Base-by-base conservation (phyloP, 2,888 invertebrate species). In the Bombyx huttoni region DNA sequence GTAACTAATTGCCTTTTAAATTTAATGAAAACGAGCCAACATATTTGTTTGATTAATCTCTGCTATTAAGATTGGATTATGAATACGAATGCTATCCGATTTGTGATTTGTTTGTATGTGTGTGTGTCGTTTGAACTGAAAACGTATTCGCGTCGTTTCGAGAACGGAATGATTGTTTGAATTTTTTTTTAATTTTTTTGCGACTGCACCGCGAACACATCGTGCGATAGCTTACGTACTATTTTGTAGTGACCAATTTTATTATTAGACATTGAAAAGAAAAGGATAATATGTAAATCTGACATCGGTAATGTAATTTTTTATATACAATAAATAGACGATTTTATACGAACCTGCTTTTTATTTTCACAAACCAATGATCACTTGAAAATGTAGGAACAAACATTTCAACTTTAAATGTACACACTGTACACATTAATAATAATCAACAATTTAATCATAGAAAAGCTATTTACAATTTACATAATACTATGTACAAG, bases 191-290 rank as follows among this genome's bases (percentile, higher is more conserved):
- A 74, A 76, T 8, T 40, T 40, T 40, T 78, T 74, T 70, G 73
- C 72, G 70, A 70, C 65, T 69, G 75, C 71, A 79, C 82, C 78
- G 81, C 81, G 79, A 75, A 70, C 73, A 69, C 75, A 75, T 70
- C 70, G 77, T 81, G 78, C 81, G 79, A 78, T 81, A 79, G 86
- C 86, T 87, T 86, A 71, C 75, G 79, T 73, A 86, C 81, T 86
- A 86, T 83, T 86, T 87, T 84, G 87, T 87, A 88, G 87, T 83
- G 86, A 88, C 87, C 87, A 88, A 88, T 86, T 87, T 84, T 86
- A 83, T 78, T 73, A 76, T 77, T 84, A 84, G 81, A 70, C 75
- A 81, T 73, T 62, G 67, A 69, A 74, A 78, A 76, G 62, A 68
- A 68, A 74, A 78, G 2, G 5, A 24, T 24, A 24, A 24, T 24